Evolutionary conservation across 2,888 invertebrate species (phyloP).

Genomic region (Phorcus lineatus): DNA sequence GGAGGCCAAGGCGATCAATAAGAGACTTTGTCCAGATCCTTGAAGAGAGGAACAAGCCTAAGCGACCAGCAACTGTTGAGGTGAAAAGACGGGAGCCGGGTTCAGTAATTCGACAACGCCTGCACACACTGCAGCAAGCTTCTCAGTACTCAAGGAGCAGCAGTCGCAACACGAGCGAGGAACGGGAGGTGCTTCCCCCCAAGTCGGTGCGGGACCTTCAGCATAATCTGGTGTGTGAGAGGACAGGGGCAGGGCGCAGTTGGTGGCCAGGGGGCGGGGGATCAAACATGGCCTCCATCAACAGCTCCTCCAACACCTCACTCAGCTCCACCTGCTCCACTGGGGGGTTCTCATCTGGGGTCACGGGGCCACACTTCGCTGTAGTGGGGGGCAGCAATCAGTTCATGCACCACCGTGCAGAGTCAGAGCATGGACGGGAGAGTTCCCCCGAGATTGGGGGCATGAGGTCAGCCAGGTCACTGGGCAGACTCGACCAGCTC

Average conservation of each 20-base stretch:
- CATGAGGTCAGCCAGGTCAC: slow-evolving; percentile 46
- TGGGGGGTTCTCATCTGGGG: background rate
- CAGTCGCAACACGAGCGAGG: slow-evolving; percentile 55
- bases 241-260: background rate
- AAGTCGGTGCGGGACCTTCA: slow-evolving; percentile 25
- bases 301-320: slow-evolving; percentile 18
- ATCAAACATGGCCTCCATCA: background rate
- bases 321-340: slow-evolving; percentile 19
- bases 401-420: slow-evolving; percentile 18
- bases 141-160: slow-evolving; percentile 36
- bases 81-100: slow-evolving; percentile 61
- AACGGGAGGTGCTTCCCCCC: slow-evolving; percentile 42
- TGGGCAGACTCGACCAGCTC: slow-evolving; percentile 55
- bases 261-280: background rate
- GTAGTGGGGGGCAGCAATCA: slow-evolving; percentile 8
- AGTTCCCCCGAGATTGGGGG: background rate
- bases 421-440: slow-evolving; percentile 15
- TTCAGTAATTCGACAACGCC: slow-evolving; percentile 60
- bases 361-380: slow-evolving; percentile 12
- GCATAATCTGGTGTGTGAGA: background rate
- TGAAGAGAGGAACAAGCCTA: slow-evolving; percentile 57
- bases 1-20: slow-evolving; percentile 52
- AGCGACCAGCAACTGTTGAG: slow-evolving; percentile 45
- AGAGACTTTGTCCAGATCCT: slow-evolving; percentile 62
- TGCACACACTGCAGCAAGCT: slow-evolving; percentile 59